These are phyloP conservation scores for Holcopasites calliopsidis DNA, from an alignment of 1,140 invertebrate genomes.

Conservation along the genomic window DNA sequence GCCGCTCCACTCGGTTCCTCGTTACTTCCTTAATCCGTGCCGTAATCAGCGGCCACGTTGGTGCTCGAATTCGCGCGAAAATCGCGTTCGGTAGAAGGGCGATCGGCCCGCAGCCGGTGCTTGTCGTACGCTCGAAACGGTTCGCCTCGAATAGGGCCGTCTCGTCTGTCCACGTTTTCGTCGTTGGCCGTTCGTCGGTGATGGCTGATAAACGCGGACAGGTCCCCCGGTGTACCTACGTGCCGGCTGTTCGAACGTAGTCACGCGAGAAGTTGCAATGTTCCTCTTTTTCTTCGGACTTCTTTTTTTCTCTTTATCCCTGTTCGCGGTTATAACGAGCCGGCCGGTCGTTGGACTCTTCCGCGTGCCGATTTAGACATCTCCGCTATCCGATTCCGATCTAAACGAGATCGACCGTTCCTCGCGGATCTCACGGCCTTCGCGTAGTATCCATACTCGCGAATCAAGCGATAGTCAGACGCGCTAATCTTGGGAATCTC, in stretches of 20 bases:
- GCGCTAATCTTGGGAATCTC: too few relatives aligned
- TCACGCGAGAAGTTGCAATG: conserved; percentile 57
- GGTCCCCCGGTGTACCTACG: conserved; percentile 55
- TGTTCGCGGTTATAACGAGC: conserved; percentile 8
- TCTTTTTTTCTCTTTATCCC: neutral
- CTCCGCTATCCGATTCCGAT: conserved; percentile 56
- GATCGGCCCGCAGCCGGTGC: neutral
- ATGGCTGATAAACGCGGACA: conserved; percentile 66
- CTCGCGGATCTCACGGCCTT: neutral
- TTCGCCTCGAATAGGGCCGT: conserved; percentile 16
- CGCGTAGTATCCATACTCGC: neutral
- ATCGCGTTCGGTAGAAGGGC: neutral
- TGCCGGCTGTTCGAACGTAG: conserved; percentile 58
- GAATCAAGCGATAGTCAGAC: neutral
- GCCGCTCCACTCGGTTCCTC: neutral
- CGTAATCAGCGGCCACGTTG: neutral
- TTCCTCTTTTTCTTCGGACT: neutral
- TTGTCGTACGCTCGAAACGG: conserved; percentile 20
- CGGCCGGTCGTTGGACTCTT: conserved; percentile 54
- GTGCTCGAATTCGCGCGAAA: too few relatives aligned
- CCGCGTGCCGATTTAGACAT: conserved; percentile 65
- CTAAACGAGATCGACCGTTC: conserved; percentile 44
- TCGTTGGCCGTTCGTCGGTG: conserved; percentile 53
- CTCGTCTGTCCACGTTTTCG: conserved; percentile 57
- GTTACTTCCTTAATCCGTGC: neutral